Evolutionary conservation across 2,888 invertebrate species (phyloP).

Genomic region (Hedya salicella): DNA sequence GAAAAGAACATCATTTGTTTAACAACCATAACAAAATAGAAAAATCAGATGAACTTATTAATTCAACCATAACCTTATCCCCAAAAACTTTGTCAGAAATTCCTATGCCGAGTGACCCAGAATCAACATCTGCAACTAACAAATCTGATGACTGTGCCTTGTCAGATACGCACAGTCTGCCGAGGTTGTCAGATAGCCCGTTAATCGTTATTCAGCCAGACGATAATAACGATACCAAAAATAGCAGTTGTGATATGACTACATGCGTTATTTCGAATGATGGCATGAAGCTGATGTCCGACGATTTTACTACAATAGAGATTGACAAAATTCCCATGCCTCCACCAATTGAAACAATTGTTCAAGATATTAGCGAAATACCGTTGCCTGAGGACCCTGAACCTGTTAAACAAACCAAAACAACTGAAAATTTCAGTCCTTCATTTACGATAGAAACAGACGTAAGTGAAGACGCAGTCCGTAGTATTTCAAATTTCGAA

Average conservation of each 20-base stretch:
- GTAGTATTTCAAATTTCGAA: constrained; percentile 89
- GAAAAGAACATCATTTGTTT: constrained; percentile 88
- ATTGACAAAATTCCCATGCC: constrained; percentile 77
- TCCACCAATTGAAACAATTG: constrained; percentile 68
- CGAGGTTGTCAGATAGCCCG: constrained; percentile 87
- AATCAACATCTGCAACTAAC: constrained; percentile 56
- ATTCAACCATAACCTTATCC: constrained; percentile 56
- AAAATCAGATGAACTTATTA: constrained; percentile 59
- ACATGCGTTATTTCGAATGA: constrained; percentile 54
- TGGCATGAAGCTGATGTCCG: constrained; percentile 57
- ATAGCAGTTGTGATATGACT: constrained; percentile 47
- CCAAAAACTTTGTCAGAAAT: constrained; percentile 70
- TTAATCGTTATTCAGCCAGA: constrained; percentile 64
- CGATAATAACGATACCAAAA: constrained; percentile 54
- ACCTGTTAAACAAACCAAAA: constrained; percentile 57
- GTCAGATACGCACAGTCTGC: constrained; percentile 86
- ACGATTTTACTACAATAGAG: constrained; percentile 65
- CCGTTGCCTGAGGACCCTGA: constrained; percentile 73
- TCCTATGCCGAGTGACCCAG: constrained; percentile 70
- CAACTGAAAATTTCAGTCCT: constrained; percentile 87
- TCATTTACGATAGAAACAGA: constrained; percentile 82
- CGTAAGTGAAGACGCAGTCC: constrained; percentile 92
- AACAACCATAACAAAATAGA: constrained; percentile 84
- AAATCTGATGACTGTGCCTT: constrained; percentile 67
- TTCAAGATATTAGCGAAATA: constrained; percentile 76